These are phyloP conservation scores for Globia sparganii DNA, from an alignment of 2,888 invertebrate species.

Conservation along the genomic window DNA sequence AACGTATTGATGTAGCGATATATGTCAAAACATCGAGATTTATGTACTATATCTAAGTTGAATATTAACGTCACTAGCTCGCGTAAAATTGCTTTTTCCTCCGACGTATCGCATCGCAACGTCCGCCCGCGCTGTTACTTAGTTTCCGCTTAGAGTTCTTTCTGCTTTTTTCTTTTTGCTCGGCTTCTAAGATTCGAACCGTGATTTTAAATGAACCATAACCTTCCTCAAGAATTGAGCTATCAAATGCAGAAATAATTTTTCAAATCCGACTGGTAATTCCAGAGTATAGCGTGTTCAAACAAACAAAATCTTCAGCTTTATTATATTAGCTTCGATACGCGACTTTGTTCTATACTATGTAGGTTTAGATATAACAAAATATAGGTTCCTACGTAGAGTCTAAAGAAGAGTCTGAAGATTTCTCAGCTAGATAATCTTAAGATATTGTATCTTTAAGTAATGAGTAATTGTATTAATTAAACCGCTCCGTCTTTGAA, in stretches of 20 bases:
- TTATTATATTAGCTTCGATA: neutral
- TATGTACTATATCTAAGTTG: neutral
- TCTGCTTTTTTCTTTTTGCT: neutral
- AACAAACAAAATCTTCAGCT: neutral
- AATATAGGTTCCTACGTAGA: neutral
- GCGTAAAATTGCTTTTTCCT: neutral
- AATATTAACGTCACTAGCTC: neutral
- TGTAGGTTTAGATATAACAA: neutral
- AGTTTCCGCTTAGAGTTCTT: neutral
- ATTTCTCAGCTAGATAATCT: constrained; percentile 6
- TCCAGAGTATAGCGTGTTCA: neutral
- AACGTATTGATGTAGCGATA: neutral
- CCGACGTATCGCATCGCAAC: neutral
- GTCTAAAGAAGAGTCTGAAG: neutral
- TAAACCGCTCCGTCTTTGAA: constrained; percentile 1
- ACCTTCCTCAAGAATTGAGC: neutral
- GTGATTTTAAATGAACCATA: neutral
- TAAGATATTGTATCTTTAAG: neutral
- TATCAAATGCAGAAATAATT: neutral
- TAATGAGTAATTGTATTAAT: constrained; percentile 25
- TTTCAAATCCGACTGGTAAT: neutral
- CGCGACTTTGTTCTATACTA: neutral
- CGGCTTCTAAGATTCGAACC: neutral
- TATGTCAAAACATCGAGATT: neutral
- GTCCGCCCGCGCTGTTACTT: neutral